Conservation (phyloP, 2,113 vertebrate genomes). For the human (Homo sapiens) region DNA sequence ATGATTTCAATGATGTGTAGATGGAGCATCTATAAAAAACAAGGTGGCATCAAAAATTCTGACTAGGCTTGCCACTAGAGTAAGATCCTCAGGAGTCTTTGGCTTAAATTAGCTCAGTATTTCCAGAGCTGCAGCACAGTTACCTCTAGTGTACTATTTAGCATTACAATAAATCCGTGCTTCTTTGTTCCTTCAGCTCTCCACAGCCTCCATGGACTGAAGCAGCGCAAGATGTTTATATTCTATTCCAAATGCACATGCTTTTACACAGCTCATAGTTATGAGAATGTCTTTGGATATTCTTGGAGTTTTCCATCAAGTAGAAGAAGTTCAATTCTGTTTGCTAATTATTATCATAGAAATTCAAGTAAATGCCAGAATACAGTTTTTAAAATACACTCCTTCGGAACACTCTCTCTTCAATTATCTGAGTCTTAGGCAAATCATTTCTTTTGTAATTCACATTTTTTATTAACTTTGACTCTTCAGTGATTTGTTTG, state of each 20-base stretch:
- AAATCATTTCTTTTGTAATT: constrained; percentile 37
- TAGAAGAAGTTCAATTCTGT: not conserved
- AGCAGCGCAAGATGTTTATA: constrained; percentile 40
- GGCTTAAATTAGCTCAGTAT: constrained; percentile 35
- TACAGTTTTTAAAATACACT: not conserved
- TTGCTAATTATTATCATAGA: constrained; percentile 59
- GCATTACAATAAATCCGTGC: constrained; percentile 3
- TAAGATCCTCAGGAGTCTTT: not conserved
- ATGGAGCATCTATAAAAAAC: not conserved
- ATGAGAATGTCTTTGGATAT: constrained; percentile 57
- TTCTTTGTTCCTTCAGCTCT: not conserved
- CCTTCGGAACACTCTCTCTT: not conserved
- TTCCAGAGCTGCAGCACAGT: not conserved
- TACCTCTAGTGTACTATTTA: not conserved
- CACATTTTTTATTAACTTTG: not conserved
- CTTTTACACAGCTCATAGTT: constrained; percentile 41
- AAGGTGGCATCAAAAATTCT: not conserved
- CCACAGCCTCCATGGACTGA: not conserved
- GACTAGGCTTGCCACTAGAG: not conserved
- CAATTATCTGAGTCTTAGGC: not conserved
- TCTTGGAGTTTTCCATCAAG: constrained; percentile 31
- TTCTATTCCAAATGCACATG: constrained; percentile 18
- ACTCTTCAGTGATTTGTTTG: not conserved
- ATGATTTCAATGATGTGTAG: not conserved
- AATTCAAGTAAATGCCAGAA: constrained; percentile 50